phyloP scores from a whole-genome alignment of 2,113 vertebrate species.

The Sula dactylatra region DNA sequence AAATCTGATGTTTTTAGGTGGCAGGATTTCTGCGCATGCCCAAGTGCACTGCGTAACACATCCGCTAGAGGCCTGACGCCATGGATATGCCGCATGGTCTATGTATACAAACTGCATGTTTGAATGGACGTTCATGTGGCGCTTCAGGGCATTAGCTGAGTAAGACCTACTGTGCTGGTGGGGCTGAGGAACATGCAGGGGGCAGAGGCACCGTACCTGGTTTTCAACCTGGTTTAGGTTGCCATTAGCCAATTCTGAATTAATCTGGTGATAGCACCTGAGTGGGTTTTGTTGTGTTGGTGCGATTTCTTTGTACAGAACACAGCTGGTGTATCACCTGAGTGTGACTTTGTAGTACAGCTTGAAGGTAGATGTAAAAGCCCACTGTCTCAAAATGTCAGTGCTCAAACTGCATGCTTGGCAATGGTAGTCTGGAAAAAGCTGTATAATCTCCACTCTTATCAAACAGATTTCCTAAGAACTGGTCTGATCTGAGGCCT shows the following conservation, averaged over 20 bases:
- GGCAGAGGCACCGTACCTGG: neutral
- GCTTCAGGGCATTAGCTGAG: fast-evolving
- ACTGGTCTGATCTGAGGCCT: neutral
- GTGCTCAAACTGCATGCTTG: neutral
- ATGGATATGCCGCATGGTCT: neutral
- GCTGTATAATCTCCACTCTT: neutral
- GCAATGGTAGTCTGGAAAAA: neutral
- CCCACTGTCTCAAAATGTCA: neutral
- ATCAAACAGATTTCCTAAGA: conserved; percentile 5
- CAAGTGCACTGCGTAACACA: neutral
- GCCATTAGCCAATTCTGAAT: neutral
- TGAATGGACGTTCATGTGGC: neutral
- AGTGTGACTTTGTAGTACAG: neutral
- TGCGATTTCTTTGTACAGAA: neutral
- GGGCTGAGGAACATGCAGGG: neutral
- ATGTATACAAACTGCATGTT: neutral
- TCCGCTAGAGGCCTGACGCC: neutral
- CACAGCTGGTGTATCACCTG: neutral
- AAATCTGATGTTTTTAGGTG: neutral
- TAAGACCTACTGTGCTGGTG: neutral
- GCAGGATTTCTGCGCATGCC: neutral
- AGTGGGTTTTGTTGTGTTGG: neutral
- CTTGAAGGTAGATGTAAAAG: neutral
- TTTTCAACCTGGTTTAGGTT: neutral
- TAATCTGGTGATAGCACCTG: neutral